Evolutionary conservation across 2,797 vertebrate genomes (phyloP), one percentile per base, ranked within the genome.

Genomic region (Iguana delicatissima): DNA sequence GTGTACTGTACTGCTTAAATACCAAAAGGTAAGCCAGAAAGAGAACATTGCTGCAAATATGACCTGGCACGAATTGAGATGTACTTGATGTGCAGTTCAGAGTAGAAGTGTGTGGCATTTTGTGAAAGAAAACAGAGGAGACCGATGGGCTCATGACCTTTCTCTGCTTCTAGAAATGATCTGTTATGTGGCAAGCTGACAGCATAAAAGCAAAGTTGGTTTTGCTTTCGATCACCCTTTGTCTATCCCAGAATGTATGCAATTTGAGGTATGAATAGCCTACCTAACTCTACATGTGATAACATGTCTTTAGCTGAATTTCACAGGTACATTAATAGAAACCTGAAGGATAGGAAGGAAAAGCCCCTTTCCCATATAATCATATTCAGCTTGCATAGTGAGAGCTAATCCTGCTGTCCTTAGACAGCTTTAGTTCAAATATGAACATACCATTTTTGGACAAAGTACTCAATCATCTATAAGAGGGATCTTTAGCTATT

Each of bases 371-470:
- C 6, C 26, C 83, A 38, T 52, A 32, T 38, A 50, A 64, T 87
- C 50, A 79, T 35, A 67, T 29, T 69, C 67, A 64, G 80, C 67
- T 10, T 42, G 26, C 46, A 22, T 55, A 69, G 9, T 24, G 57
- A 86, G 20, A 80, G n/a, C 2, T 5, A 50, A 84, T 79, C 9
- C 42, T 38, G n/a, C 52, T 57, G 29, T 24, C 38, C 55, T 82
- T 85, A 38, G 57, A 81, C n/a, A 73, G 9, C 46, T 59, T 82
- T 52, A 76, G n/a, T 69, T 80, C 89, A 57, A 84, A 89, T 52
- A 32, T 20, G 74, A 89, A 46, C 1, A 42, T 55, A 55, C 6
- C 6, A 57, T 32, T 64, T 57, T 16, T 80, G 35, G 62, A 32
- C 29, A 80, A 80, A 24, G 5, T 35, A 64, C 8, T 35, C 76